Evolutionary conservation across 2,113 vertebrate species (phyloP).

Genomic region (Semicossyphus pulcher): DNA sequence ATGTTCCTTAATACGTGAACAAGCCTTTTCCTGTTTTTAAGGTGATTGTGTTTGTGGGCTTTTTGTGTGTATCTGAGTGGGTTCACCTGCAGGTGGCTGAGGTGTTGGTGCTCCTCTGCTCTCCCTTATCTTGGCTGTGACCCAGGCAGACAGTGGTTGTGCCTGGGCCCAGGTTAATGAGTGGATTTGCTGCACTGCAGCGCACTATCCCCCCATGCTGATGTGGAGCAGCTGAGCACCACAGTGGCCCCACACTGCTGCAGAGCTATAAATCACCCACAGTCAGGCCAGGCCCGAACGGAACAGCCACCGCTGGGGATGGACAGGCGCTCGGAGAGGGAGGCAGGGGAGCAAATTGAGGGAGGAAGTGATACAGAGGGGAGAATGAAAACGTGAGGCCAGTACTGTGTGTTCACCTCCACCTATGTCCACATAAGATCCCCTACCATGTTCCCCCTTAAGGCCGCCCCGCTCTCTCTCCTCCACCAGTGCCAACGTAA

Average conservation of each 20-base stretch:
- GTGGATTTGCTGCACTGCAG: constrained; percentile 85
- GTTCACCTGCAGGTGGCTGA: constrained; percentile 56
- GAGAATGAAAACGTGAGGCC: constrained; percentile 24
- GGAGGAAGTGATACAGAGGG: constrained; percentile 6
- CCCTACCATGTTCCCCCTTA: constrained; percentile 39
- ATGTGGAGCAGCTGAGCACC: constrained; percentile 83
- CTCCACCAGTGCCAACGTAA: constrained; percentile 46
- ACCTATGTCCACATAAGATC: constrained; percentile 53
- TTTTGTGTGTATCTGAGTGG: constrained; percentile 25
- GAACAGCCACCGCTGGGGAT: constrained; percentile 69
- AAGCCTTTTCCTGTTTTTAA: too few relatives aligned
- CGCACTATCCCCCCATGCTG: constrained; percentile 79
- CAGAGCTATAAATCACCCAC: constrained; percentile 86
- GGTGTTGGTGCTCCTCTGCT: constrained; percentile 44
- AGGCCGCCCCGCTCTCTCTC: constrained; percentile 30
- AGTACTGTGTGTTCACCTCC: constrained; percentile 47
- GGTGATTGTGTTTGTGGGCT: neutral
- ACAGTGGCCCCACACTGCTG: constrained; percentile 77
- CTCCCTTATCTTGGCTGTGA: constrained; percentile 53
- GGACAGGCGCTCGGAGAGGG: constrained; percentile 59
- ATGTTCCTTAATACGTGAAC: too few relatives aligned
- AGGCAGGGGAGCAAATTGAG: constrained; percentile 17
- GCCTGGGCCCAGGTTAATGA: constrained; percentile 80
- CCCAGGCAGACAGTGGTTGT: constrained; percentile 71
- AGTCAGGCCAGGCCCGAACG: constrained; percentile 59